Evolutionary conservation across 2,797 vertebrate species (phyloP).

Genomic region (Aplochiton taeniatus): DNA sequence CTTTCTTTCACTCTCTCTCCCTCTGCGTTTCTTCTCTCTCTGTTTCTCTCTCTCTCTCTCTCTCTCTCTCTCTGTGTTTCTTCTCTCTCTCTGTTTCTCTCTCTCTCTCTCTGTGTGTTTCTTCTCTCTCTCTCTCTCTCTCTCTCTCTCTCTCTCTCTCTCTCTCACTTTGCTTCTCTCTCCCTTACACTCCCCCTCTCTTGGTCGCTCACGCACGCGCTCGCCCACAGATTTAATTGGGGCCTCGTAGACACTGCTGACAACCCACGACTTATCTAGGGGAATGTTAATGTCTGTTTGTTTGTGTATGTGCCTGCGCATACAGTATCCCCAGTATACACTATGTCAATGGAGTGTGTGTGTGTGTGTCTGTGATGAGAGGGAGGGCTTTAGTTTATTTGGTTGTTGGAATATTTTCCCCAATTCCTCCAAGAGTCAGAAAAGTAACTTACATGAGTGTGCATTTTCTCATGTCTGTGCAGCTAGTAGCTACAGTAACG

Average conservation of each 20-base stretch:
- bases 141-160: constrained; percentile 65
- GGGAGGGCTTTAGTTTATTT: too few species aligned
- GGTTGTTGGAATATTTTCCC: too few species aligned
- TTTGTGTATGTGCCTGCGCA: not conserved
- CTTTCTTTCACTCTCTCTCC: constrained; percentile 62
- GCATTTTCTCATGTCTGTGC: too few species aligned
- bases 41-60: constrained; percentile 34
- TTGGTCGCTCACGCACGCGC: not conserved
- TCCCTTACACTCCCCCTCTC: constrained; percentile 1
- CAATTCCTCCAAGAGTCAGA: too few species aligned
- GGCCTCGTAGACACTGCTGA: too few species aligned
- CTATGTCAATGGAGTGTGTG: too few species aligned
- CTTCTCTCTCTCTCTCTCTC: constrained; percentile 5
- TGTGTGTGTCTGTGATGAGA: too few species aligned
- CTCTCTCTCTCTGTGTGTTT: not conserved
- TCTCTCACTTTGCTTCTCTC: constrained; percentile 17
- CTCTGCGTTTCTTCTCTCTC: constrained; percentile 8
- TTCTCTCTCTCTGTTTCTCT: too few species aligned
- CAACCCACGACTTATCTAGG: not conserved
- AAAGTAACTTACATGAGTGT: constrained; percentile 1
- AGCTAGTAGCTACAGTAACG: too few species aligned
- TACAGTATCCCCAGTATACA: too few species aligned
- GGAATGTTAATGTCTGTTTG: not conserved
- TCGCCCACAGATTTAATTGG: constrained; percentile 8
- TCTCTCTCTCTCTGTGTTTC: not conserved